These are phyloP conservation scores for Busseola fusca DNA, from an alignment of 2,888 invertebrate genomes.

Conservation along the genomic window DNA sequence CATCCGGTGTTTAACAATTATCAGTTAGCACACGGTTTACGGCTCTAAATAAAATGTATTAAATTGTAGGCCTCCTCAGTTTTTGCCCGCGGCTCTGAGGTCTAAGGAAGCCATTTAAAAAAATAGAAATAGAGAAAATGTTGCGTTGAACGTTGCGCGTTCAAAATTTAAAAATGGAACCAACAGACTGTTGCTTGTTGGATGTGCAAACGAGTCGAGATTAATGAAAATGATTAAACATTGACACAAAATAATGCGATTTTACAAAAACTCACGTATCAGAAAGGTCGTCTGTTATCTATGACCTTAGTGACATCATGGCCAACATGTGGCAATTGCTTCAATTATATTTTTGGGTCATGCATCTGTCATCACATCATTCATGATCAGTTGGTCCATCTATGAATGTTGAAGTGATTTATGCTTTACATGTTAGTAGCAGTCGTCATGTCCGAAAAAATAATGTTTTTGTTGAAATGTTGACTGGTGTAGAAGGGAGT, in stretches of 20 bases:
- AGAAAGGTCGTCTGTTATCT: slow-evolving; percentile 60
- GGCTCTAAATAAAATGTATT: slow-evolving; percentile 24
- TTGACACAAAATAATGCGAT: slow-evolving; percentile 8
- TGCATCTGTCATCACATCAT: slow-evolving; percentile 35
- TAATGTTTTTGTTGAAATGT: background rate
- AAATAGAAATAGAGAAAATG: slow-evolving; percentile 5
- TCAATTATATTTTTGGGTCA: slow-evolving; percentile 61
- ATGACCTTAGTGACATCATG: slow-evolving; percentile 62
- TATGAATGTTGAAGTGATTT: slow-evolving; percentile 34
- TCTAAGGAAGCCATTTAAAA: slow-evolving; percentile 6
- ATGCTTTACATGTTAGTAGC: slow-evolving; percentile 15
- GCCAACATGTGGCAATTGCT: slow-evolving; percentile 56
- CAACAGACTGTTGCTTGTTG: background rate
- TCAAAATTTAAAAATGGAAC: slow-evolving; percentile 9
- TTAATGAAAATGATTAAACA: slow-evolving; percentile 18
- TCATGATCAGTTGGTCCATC: slow-evolving; percentile 27
- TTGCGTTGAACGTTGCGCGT: background rate
- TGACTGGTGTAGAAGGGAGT: background rate
- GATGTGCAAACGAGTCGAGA: background rate
- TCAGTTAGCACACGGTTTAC: slow-evolving; percentile 43
- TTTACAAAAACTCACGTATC: slow-evolving; percentile 40
- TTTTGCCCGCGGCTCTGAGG: slow-evolving; percentile 17
- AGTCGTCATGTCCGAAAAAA: slow-evolving; percentile 6
- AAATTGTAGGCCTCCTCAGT: slow-evolving; percentile 38
- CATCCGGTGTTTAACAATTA: slow-evolving; percentile 44